Evolutionary conservation across 2,113 vertebrate genomes (phyloP), one percentile per base, ranked within the genome.

Genomic region (Peromyscus leucopus): DNA sequence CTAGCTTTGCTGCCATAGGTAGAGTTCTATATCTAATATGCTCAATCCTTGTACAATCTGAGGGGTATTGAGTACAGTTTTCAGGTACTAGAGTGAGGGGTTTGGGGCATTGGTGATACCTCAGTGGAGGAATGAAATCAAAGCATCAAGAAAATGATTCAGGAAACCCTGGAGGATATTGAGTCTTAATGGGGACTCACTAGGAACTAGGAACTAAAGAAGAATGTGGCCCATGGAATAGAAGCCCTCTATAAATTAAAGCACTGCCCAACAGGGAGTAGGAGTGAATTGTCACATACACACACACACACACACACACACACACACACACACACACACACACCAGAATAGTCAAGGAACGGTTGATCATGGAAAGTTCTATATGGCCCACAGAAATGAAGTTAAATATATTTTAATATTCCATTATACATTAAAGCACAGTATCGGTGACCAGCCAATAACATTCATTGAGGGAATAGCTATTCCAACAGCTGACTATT

Each of bases 391-490:
- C 13, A 95, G 33, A 91, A 87, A 93, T 93, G 94, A 85, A 55
- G n/a, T 89, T 79, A 89, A 91, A 88, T 26, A 87, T 7, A 91
- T 69, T 87, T 87, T 92, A 48, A 65, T 10, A 39, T 39, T 42
- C 82, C 59, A 92, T 89, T 90, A 76, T 82, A 72, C 46, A 67
- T 61, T 95, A 93, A 96, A 95, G 90, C n/a, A 69, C 11, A 39
- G 61, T 94, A 91, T 92, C 48, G 69, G 65, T 36, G 31, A 31
- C 69, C 31, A 67, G 4, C 76, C 61, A 63, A 72, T 78, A 91
- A n/a, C 42, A 78, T 93, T 95, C 84, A 90, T 51, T 96, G 76
- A 57, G 26, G 95, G 71, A 69, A 15, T 19, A 85, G 5, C 10
- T 28, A 76, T 90, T 93, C 19, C 24, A 96, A 82, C 42, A 36